Base-by-base conservation (phyloP, 2,888 invertebrate genomes). In the Oxyteleia sp. region DNA sequence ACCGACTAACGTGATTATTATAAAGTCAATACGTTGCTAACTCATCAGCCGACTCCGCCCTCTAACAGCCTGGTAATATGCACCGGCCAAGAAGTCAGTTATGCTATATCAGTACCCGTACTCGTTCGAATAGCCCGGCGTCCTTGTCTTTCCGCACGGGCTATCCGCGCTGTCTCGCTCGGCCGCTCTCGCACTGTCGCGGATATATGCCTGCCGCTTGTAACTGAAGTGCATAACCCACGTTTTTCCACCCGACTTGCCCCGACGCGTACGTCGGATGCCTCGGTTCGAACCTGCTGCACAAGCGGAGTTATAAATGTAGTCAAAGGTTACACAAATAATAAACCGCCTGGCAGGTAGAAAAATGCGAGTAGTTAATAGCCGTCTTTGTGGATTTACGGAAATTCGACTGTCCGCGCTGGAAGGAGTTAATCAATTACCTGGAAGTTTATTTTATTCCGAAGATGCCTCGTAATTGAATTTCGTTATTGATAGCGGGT, bases 11-110 rank as follows among this genome's bases (percentile, higher is more conserved):
- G 92, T 92, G 92, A 93, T 93, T 93, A 93, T 93, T 93, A 93
- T 93, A 92, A 92, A 93, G 93, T 93, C 93, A 93, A 93, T 93
- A 93, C 93, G 93, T 93, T 92, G 93, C 93, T 92, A 93, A 92
- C 93, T 93, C 93, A 93, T 93, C 93, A 93, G 92, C 90, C 89
- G 88, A 88, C 92, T 90, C 93, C 93, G 93, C 93, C 93, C 92
- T 92, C 92, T 92, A 93, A 92, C 93, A 93, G 92, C 90, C 92
- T 90, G 91, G 93, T 92, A 92, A 92, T 92, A 92, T 92, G 91
- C 90, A 90, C 92, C 88, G 88, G 90, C 89, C 91, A 90, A 92
- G 91, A 89, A 92, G 92, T 91, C 92, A 90, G 92, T 92, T 92
- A 91, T 90, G 90, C 89, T 89, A 87, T 88, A 90, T 89, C 89